Percentiles rank a stretch among this genome's conserved stretches.
These are phyloP conservation scores for Ligdia adustata DNA, from an alignment of 2,888 invertebrate genomes.

Conservation along the genomic window DNA sequence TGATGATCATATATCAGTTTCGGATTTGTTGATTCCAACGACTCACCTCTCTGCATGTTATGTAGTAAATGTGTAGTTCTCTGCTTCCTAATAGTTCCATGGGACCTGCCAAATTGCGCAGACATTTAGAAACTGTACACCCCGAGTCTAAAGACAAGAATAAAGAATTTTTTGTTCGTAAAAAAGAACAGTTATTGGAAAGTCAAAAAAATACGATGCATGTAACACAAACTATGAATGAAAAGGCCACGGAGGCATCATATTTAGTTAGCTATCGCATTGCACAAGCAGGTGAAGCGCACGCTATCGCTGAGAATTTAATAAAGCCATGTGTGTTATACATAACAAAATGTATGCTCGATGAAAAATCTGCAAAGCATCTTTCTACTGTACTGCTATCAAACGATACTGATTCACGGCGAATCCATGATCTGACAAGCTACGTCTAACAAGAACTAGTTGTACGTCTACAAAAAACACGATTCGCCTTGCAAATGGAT, in stretches of 20 bases:
- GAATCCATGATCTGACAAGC: slow-evolving; percentile 43
- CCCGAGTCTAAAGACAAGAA: slow-evolving; percentile 37
- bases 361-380: slow-evolving; percentile 44
- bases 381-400: slow-evolving; percentile 45
- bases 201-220: slow-evolving; percentile 39
- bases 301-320: slow-evolving; percentile 47
- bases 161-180: slow-evolving; percentile 36
- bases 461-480: slow-evolving; percentile 33
- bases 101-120: slow-evolving; percentile 39
- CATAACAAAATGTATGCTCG: slow-evolving; percentile 42
- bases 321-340: slow-evolving; percentile 37
- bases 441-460: slow-evolving; percentile 43
- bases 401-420: slow-evolving; percentile 47
- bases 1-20: slow-evolving; percentile 39
- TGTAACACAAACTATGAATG: slow-evolving; percentile 38
- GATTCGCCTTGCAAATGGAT: slow-evolving; percentile 43
- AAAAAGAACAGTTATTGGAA: slow-evolving; percentile 34
- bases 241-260: slow-evolving; percentile 44
- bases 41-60: slow-evolving; percentile 35
- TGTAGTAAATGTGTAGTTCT: too few relatives aligned
- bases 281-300: slow-evolving; percentile 40
- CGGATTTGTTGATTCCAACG: slow-evolving; percentile 41
- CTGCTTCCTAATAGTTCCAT: slow-evolving; percentile 39
- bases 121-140: slow-evolving; percentile 33
- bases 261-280: slow-evolving; percentile 41